A percentile compares a stretch with the other conserved stretches of the same genome.
Conservation (phyloP, 2,888 invertebrate genomes). For the Parnassius apollo region DNA sequence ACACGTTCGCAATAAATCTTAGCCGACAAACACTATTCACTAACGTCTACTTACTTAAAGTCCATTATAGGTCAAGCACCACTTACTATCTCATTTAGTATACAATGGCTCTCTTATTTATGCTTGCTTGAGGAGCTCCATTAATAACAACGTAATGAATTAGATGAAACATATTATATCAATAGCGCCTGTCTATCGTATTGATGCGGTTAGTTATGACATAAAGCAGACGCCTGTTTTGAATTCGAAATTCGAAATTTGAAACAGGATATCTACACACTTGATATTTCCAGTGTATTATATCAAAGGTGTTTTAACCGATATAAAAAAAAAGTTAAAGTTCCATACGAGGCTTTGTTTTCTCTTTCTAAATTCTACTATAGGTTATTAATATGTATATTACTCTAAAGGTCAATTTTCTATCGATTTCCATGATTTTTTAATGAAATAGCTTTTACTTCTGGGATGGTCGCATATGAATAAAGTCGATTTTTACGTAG, state of each 20-base stretch:
- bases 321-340: too few relatives aligned
- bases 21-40: conserved; percentile 24
- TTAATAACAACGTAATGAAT: conserved; percentile 20
- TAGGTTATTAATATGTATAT: too few relatives aligned
- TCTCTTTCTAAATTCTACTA: too few relatives aligned
- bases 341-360: too few relatives aligned
- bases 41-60: conserved; percentile 22
- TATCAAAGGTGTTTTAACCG: too few relatives aligned
- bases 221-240: conserved; percentile 1
- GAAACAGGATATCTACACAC: too few relatives aligned
- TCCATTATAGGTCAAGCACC: conserved; percentile 25
- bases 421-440: too few relatives aligned
- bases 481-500: too few relatives aligned
- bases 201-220: background rate
- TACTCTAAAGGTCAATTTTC: too few relatives aligned
- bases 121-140: conserved; percentile 10
- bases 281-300: too few relatives aligned
- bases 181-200: conserved; percentile 2
- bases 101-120: conserved; percentile 19
- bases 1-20: conserved; percentile 23
- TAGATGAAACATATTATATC: conserved; percentile 7
- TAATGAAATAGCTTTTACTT: too few relatives aligned
- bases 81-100: conserved; percentile 18
- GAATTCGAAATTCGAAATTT: background rate
- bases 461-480: too few relatives aligned